Evolutionary conservation across 2,113 vertebrate species (phyloP).

Genomic region (Zeus faber): DNA sequence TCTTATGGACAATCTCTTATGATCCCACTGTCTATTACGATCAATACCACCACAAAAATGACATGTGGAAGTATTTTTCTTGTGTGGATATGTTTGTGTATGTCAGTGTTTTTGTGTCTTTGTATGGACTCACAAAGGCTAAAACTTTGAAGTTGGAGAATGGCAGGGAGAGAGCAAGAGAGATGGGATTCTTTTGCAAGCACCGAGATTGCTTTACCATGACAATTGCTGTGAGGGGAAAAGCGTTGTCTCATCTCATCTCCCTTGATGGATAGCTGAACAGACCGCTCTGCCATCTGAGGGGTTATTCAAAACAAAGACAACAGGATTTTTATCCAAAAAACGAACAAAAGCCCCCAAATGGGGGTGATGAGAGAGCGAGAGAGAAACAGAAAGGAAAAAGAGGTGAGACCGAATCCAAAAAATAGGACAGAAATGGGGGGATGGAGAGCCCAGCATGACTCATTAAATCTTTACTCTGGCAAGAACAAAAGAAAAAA

Average conservation of each 20-base stretch:
- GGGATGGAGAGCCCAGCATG: constrained; percentile 18
- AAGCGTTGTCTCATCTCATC: constrained; percentile 21
- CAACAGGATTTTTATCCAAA: constrained; percentile 17
- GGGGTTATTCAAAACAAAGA: constrained; percentile 44
- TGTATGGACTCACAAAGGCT: too few species aligned
- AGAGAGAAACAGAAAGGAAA: too few species aligned
- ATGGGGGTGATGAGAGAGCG: constrained; percentile 24
- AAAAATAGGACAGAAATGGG: too few species aligned
- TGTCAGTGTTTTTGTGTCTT: too few species aligned
- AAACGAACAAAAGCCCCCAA: constrained; percentile 17
- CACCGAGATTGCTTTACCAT: constrained; percentile 41
- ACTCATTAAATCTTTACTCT: constrained; percentile 25
- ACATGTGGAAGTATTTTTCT: too few species aligned
- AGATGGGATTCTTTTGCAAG: constrained; percentile 19
- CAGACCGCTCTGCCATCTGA: constrained; percentile 43
- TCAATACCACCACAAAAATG: too few species aligned
- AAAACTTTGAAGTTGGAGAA: too few species aligned
- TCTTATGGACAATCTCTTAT: too few species aligned
- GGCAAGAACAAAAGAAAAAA: constrained; percentile 27
- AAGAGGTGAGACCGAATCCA: too few species aligned
- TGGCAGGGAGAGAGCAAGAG: too few species aligned
- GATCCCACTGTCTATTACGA: too few species aligned
- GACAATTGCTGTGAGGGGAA: constrained; percentile 22
- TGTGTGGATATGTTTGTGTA: too few species aligned
- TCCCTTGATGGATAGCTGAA: constrained; percentile 35